A percentile compares a stretch with the other conserved stretches of the same genome.
phyloP scores from a whole-genome alignment of 2,113 vertebrate genomes.

The Oryzias melastigma region DNA sequence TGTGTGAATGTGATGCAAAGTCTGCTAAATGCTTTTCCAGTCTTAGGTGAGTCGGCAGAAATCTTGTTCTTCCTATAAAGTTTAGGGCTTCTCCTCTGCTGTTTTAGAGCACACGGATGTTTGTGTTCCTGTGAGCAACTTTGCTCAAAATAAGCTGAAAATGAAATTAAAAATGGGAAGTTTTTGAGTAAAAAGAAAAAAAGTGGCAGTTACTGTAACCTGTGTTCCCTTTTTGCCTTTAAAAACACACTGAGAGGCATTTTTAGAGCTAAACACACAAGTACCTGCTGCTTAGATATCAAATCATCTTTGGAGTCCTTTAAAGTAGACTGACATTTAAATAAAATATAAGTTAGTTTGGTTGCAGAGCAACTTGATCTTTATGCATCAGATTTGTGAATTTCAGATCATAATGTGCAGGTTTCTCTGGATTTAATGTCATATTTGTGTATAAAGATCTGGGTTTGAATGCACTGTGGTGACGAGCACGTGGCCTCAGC shows the following conservation, averaged over 20 bases:
- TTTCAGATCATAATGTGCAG: slow-evolving; percentile 66
- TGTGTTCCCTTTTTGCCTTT: slow-evolving; percentile 9
- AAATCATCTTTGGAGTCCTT: slow-evolving; percentile 13
- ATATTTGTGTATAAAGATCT: slow-evolving; percentile 76
- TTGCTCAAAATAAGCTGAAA: slow-evolving; percentile 29
- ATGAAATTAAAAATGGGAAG: slow-evolving; percentile 4
- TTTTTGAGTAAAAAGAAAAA: background rate
- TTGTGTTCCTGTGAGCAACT: background rate
- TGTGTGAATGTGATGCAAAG: slow-evolving; percentile 6
- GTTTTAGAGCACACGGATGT: slow-evolving; percentile 32
- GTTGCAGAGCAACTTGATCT: slow-evolving; percentile 93
- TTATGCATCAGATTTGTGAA: slow-evolving; percentile 74
- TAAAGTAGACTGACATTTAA: slow-evolving; percentile 25
- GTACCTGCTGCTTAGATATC: background rate
- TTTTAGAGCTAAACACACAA: background rate
- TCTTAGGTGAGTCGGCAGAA: background rate
- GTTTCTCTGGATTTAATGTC: slow-evolving; percentile 80
- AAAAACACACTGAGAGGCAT: slow-evolving; percentile 3
- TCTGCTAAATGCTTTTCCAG: slow-evolving; percentile 5
- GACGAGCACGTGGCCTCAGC: slow-evolving; percentile 41
- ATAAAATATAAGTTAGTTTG: slow-evolving; percentile 77
- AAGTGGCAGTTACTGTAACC: slow-evolving; percentile 8
- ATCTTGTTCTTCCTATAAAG: slow-evolving; percentile 5
- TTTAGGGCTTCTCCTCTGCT: slow-evolving; percentile 31
- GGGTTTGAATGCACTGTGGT: slow-evolving; percentile 57